Evolutionary conservation across 2,888 invertebrate species (phyloP).

Genomic region (Dynastes hyllus): DNA sequence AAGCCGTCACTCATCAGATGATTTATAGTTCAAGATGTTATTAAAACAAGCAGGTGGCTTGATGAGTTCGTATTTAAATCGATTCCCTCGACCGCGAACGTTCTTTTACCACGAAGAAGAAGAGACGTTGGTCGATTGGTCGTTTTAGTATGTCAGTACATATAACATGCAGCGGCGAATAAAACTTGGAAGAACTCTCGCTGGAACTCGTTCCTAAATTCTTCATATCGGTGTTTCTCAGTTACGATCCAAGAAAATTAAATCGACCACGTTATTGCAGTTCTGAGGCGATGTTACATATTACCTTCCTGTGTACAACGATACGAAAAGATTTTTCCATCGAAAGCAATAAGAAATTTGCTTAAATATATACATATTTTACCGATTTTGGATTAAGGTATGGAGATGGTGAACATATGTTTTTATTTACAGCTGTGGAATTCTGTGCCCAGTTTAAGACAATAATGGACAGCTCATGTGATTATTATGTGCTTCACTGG

Average conservation of each 20-base stretch:
- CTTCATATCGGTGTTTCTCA: conserved; percentile 26
- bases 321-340: no score
- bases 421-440: no score
- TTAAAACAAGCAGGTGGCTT: conserved; percentile 57
- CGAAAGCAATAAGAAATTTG: no score
- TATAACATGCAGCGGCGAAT: conserved; percentile 22
- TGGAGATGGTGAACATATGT: no score
- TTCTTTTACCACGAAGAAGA: conserved; percentile 21
- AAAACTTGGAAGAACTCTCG: conserved; percentile 27
- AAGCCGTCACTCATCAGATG: conserved; percentile 58
- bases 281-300: conserved; percentile 6
- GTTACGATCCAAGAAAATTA: conserved; percentile 48
- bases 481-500: no score
- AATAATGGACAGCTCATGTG: no score
- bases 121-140: conserved; percentile 31
- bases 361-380: no score
- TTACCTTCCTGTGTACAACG: background rate
- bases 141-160: conserved; percentile 4
- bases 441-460: no score
- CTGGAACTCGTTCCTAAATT: conserved; percentile 47
- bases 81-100: conserved; percentile 44
- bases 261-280: conserved; percentile 43
- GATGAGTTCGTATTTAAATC: conserved; percentile 54
- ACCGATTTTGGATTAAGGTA: no score
- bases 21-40: conserved; percentile 57